phyloP scores from a whole-genome alignment of 1,140 invertebrate genomes.

The roundworm (Caenorhabditis elegans) region WBcel235 BX284602.5:7250501-7251000 shows the following conservation, averaged over 20 bases:
- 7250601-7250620: conserved; percentile 66
- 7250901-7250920: conserved; percentile 52
- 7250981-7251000: conserved; percentile 49
- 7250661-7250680: conserved; percentile 78
- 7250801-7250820: too few species aligned
- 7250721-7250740: conserved; percentile 47
- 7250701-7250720: conserved; percentile 65
- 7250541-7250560: conserved; percentile 76
- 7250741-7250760: conserved; percentile 7
- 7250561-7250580: conserved; percentile 72
- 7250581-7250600: conserved; percentile 71
- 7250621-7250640: conserved; percentile 86
- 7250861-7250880: too few species aligned
- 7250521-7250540: conserved; percentile 76
- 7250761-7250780: too few species aligned
- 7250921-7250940: conserved; percentile 56
- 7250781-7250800: too few species aligned
- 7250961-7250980: conserved; percentile 57
- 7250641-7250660: conserved; percentile 82
- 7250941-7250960: conserved; percentile 54
- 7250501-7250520: conserved; percentile 78
- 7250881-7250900: conserved; percentile 26
- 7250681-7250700: conserved; percentile 67
- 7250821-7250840: too few species aligned
- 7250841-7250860: too few species aligned